Conservation (phyloP, 2,113 vertebrate species). For the Sminthopsis crassicaudata region DNA sequence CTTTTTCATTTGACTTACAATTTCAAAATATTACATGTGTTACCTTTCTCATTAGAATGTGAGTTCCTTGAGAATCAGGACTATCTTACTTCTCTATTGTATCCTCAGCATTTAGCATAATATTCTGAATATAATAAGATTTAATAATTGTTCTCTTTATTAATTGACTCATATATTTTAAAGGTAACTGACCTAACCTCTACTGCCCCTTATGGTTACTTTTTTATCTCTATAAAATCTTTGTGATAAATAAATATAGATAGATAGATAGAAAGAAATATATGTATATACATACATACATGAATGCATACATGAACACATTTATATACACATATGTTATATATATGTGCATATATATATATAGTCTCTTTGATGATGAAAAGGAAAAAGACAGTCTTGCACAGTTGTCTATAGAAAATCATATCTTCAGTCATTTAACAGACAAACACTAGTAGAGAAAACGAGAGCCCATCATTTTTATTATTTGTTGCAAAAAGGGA, state of each 20-base stretch:
- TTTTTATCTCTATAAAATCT: background rate
- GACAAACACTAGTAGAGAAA: background rate
- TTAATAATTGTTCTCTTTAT: background rate
- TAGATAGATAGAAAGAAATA: no score
- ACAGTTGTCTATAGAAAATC: background rate
- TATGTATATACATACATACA: no score
- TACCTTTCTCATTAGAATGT: background rate
- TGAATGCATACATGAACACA: no score
- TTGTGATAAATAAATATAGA: background rate
- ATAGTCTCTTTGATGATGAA: background rate
- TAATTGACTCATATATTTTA: background rate
- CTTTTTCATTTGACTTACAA: background rate
- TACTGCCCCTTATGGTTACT: background rate
- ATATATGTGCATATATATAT: background rate
- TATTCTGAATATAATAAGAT: background rate
- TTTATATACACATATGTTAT: no score
- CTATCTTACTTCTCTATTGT: background rate
- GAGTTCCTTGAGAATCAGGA: background rate
- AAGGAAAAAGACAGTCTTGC: background rate
- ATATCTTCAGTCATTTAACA: background rate
- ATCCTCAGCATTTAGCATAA: background rate
- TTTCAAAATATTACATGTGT: background rate
- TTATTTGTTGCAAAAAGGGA: background rate
- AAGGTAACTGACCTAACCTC: background rate
- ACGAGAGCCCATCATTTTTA: background rate